phyloP scores from a whole-genome alignment of 2,888 invertebrate species.

The Eudasyphora cyanicolor region DNA sequence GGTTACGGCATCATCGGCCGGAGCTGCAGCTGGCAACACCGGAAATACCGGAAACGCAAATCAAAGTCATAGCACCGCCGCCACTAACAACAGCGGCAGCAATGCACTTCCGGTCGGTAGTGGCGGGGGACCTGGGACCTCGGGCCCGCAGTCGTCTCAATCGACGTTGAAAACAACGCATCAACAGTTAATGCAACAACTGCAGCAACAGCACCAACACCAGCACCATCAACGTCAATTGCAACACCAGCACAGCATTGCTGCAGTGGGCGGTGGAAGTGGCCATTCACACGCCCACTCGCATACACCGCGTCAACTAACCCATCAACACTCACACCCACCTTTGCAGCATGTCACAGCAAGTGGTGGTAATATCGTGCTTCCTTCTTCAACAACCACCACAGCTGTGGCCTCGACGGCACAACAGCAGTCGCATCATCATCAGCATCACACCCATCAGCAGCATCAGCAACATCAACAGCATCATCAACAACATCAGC shows the following conservation, averaged over 20 bases:
- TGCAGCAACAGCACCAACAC: constrained; percentile 67
- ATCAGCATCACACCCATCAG: constrained; percentile 69
- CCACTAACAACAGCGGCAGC: constrained; percentile 53
- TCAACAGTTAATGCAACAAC: constrained; percentile 67
- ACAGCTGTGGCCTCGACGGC: constrained; percentile 64
- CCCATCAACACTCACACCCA: constrained; percentile 74
- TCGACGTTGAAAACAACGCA: constrained; percentile 61
- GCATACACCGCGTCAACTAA: constrained; percentile 67
- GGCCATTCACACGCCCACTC: constrained; percentile 51
- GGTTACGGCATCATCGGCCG: constrained; percentile 46
- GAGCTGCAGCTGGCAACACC: constrained; percentile 70
- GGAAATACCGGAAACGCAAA: constrained; percentile 71
- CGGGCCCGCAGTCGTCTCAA: constrained; percentile 40
- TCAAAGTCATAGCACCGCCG: constrained; percentile 64
- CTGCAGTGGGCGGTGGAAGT: constrained; percentile 49
- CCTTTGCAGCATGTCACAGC: constrained; percentile 70
- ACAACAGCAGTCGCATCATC: constrained; percentile 70
- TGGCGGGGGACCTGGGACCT: constrained; percentile 50
- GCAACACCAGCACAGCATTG: constrained; percentile 63
- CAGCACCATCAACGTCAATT: constrained; percentile 64
- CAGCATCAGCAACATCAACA: constrained; percentile 67
- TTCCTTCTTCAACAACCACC: constrained; percentile 63
- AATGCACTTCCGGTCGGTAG: constrained; percentile 47
- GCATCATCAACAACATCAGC: constrained; percentile 71
- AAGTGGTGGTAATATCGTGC: constrained; percentile 53